These are phyloP conservation scores for Channallabes apus DNA, from an alignment of 2,797 vertebrate genomes.

Conservation along the genomic window DNA sequence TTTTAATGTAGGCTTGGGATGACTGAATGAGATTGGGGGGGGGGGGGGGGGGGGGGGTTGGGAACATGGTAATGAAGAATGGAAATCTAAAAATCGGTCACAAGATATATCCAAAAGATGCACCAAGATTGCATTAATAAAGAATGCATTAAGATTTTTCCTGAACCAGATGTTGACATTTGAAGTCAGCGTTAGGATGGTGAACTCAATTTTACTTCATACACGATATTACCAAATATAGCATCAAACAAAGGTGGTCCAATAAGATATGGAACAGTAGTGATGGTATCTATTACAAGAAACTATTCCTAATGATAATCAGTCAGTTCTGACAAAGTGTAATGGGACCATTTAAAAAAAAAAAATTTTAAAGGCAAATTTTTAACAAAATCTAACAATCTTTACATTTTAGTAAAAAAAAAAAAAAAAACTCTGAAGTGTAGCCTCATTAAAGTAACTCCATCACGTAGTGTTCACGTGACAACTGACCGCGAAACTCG, in stretches of 20 bases:
- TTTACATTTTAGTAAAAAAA: no score
- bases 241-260: no score
- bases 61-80: not conserved
- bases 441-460: not conserved
- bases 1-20: not conserved
- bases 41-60: no score
- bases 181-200: not conserved
- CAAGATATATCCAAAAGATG: not conserved
- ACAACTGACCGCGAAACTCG: not conserved
- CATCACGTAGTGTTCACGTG: not conserved
- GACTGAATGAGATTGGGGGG: not conserved
- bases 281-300: not conserved
- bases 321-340: not conserved
- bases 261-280: not conserved
- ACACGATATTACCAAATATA: not conserved
- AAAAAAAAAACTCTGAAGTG: not conserved
- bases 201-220: not conserved
- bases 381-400: not conserved
- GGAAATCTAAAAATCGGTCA: not conserved
- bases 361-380: no score
- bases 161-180: not conserved
- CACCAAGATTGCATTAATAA: no score
- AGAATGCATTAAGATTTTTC: not conserved
- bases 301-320: not conserved
- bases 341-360: not conserved